phyloP scores from a whole-genome alignment of 35 echinoderm and acorn worm species.

The Chiridota heheva region DNA sequence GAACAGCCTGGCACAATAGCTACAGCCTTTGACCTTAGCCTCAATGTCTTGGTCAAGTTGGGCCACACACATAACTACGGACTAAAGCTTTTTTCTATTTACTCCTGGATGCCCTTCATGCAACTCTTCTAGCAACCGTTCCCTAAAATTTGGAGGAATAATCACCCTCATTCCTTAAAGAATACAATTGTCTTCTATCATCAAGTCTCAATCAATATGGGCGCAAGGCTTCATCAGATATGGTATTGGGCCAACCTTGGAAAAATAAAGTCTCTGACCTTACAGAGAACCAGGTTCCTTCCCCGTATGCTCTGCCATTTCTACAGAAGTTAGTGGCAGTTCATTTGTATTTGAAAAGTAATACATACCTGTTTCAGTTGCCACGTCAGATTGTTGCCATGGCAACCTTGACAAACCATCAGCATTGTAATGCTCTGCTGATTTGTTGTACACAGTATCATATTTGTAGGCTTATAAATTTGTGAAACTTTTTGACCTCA shows the following conservation, averaged over 20 bases:
- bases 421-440: not conserved
- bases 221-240: not conserved
- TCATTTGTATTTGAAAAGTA: constrained; percentile 6
- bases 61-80: not conserved
- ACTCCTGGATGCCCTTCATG: constrained; percentile 7
- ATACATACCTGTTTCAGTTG: not conserved
- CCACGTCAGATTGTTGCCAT: not conserved
- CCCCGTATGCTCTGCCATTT: not conserved
- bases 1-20: not conserved
- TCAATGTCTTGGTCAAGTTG: not conserved
- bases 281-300: constrained; percentile 2
- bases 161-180: constrained; percentile 25
- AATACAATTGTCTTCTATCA: constrained; percentile 19
- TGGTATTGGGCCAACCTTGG: constrained; percentile 13
- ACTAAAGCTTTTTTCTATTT: not conserved
- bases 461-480: not conserved
- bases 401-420: not conserved
- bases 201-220: not conserved
- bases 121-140: not conserved
- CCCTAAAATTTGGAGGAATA: not conserved
- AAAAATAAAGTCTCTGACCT: not conserved
- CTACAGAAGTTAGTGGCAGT: not conserved
- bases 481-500: not conserved
- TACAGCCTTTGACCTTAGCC: not conserved
- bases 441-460: not conserved